Conservation (phyloP, 1,140 invertebrate genomes). For the Lycorma delicatula region DNA sequence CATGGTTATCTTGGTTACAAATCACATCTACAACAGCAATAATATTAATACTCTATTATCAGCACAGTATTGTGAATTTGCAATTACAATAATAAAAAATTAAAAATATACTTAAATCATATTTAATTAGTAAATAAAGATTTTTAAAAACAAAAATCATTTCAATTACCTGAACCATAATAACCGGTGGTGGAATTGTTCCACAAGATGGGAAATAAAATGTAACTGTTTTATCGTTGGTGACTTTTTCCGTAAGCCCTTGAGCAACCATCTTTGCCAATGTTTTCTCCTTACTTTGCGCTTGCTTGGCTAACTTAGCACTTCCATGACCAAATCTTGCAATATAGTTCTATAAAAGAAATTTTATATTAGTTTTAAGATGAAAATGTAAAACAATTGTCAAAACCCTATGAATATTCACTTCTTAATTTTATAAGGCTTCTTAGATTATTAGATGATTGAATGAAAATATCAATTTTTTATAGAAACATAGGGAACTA, state of each 20-base stretch:
- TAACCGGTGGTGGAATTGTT: slow-evolving; percentile 94
- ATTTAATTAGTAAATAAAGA: background rate
- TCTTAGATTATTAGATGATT: too few relatives aligned
- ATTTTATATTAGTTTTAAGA: too few relatives aligned
- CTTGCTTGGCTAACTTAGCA: slow-evolving; percentile 95
- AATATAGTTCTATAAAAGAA: slow-evolving; percentile 86
- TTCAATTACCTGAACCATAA: slow-evolving; percentile 76
- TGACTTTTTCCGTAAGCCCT: slow-evolving; percentile 91
- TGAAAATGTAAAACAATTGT: too few relatives aligned
- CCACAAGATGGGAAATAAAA: slow-evolving; percentile 98
- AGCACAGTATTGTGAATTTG: background rate
- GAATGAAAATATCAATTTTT: too few relatives aligned
- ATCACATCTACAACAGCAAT: background rate
- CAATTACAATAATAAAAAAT: background rate
- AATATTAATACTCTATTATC: background rate
- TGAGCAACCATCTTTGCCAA: slow-evolving; percentile 98
- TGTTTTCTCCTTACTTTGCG: slow-evolving; percentile 99
- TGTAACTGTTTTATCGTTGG: slow-evolving; percentile 78
- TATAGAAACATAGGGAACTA: too few relatives aligned
- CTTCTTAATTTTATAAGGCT: too few relatives aligned
- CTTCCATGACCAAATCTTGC: slow-evolving; percentile 98
- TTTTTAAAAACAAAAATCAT: background rate
- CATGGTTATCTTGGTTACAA: too few relatives aligned
- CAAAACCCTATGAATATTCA: too few relatives aligned
- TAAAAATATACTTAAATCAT: background rate